phyloP scores from a whole-genome alignment of 2,797 vertebrate species.

The Alosa sapidissima region DNA sequence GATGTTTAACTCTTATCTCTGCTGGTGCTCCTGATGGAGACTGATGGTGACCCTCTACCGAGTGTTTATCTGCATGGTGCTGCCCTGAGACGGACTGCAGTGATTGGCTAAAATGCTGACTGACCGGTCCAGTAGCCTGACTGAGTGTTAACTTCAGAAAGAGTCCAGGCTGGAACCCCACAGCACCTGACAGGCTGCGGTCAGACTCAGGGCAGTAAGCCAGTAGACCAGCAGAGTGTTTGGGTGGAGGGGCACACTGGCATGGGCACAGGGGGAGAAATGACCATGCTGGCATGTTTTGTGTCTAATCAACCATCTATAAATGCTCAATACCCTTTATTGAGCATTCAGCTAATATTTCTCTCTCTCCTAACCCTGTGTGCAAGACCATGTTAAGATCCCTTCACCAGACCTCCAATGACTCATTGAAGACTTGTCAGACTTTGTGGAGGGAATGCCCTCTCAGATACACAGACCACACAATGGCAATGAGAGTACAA shows the following conservation, averaged over 20 bases:
- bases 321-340: neutral
- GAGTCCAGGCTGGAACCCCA: neutral
- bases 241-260: neutral
- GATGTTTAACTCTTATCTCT: neutral
- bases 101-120: neutral
- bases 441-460: neutral
- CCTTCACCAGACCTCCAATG: neutral
- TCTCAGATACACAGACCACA: neutral
- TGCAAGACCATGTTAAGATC: neutral
- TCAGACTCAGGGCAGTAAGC: neutral
- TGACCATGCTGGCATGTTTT: neutral
- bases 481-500: neutral
- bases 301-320: neutral
- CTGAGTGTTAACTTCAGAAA: neutral
- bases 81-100: neutral
- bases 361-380: neutral
- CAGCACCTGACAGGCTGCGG: neutral
- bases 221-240: neutral
- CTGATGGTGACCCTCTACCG: neutral
- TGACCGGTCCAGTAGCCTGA: neutral
- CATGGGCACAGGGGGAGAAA: neutral
- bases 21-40: neutral
- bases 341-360: neutral
- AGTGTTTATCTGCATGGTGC: neutral
- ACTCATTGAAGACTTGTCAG: too few species aligned